Base-by-base conservation (phyloP, 2,113 vertebrate genomes). In the Cyprinodon tularosa region DNA sequence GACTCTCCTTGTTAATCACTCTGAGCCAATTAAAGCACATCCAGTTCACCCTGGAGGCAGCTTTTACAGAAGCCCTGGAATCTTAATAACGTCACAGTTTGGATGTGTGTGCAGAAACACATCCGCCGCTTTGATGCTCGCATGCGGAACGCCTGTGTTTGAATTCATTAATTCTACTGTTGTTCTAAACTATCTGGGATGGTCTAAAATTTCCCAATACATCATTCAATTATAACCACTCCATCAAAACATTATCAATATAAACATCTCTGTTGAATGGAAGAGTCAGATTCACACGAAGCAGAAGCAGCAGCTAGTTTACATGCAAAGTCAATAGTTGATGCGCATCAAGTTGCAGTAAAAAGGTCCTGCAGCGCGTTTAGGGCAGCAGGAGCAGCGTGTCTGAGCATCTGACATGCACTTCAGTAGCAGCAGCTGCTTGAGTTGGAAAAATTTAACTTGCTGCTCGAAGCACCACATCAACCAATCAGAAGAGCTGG, bases 1-100 rank as follows among this genome's bases (percentile, higher is more conserved):
- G 60, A 29, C 53, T 68, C 17, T 22, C 44, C 79, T 85, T 74
- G 84, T 67, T 75, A 74, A 82, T 84, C 47, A 59, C 77, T 83
- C 62, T 11, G 70, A 80, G 83, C 88, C 90, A 88, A 79, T 92
- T 91, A 91, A 75, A 50, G 7, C 37, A 3, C 38, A 47, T 50
- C 60, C 39, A 37, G 62, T 59, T 63, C 22, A 47, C 53, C 68
- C 68, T 17, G 3, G 62, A 67, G 79, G n/a, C 53, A 29, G 15
- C 3, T 74, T 89, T 88, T 78, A 91, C 79, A 60, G 77, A 66
- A 61, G 64, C 78, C 83, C 61, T 72, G 14, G 68, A 66, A 77
- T 62, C 62, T 79, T 84, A 62, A 88, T 89, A 81, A 90, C 80
- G 81, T 81, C 84, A 77, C 76, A 72, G 61, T 50, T 17, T 29